Conservation (phyloP, 1,140 invertebrate species). For the Pentalonia nigronervosa region DNA sequence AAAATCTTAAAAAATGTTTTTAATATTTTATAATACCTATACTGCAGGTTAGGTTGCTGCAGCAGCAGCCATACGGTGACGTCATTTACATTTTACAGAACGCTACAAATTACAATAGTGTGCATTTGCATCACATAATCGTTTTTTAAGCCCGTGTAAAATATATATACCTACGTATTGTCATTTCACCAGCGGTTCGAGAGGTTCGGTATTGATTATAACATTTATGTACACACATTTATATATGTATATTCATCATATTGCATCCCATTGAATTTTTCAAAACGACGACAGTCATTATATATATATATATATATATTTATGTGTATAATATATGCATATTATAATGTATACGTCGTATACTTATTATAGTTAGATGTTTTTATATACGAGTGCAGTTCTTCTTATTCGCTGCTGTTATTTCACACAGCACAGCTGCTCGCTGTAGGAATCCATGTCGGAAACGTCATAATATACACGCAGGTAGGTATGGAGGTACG, state of each 20-base stretch:
- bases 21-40: not conserved
- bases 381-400: not conserved
- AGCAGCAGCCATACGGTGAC: not conserved
- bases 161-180: not conserved
- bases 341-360: not conserved
- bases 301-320: too few relatives aligned
- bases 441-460: not conserved
- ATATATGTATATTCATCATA: not conserved
- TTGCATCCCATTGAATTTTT: not conserved
- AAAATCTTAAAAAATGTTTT: not conserved
- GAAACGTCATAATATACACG: too few relatives aligned
- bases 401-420: not conserved
- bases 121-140: conserved; percentile 4
- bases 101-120: not conserved
- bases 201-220: conserved; percentile 1
- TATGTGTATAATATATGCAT: not conserved
- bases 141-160: not conserved
- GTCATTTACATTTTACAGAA: not conserved
- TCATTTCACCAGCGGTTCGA: not conserved
- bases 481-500: not conserved
- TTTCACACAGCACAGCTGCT: not conserved
- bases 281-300: not conserved
- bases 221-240: not conserved
- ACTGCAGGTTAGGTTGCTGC: not conserved
- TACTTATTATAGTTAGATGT: not conserved